Base-by-base conservation (phyloP, 2,113 vertebrate genomes). In the Daubentonia madagascariensis region DNA sequence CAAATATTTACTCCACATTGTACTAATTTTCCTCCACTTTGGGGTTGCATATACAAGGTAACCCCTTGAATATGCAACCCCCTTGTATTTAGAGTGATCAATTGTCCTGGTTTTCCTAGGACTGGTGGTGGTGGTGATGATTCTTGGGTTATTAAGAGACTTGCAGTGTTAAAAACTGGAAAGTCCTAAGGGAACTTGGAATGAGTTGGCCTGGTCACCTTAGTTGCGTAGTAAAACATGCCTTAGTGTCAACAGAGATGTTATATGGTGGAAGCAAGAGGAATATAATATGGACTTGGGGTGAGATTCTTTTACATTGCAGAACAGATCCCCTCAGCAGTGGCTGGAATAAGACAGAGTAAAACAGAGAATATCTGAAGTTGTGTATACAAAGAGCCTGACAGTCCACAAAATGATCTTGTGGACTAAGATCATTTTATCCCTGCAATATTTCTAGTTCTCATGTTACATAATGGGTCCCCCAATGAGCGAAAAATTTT, bases 71-170 rank as follows among this genome's bases (percentile, higher is more conserved):
- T n/a, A n/a, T n/a, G n/a, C 6, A 54, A 2, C 5, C 32, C 63
- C 8, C 0, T 18, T 81, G 10, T 52, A 72, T n/a, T 72, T 67
- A 70, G 1, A 59, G 13, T 81, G 30, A 48, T 65, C n/a, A n/a
- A 17, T 9, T 43, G 0, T 45, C 3, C 18, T 87, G 1, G 0
- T 67, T 85, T 86, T 84, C 37, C 14, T 86, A 37, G 2, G 17
- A 65, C 30, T 81, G 8, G 8, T 0, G 6, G 1, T 30, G n/a
- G 11, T 20, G 3, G 6, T n/a, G 16, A 28, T n/a, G 16, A 28
- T 17, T 48, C 73, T 48, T 28, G 72, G 3, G 0, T 70, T 81
- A 35, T 6, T 23, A 28, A 52, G 22, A 78, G 20, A 48, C 14
- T 65, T 57, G 87, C 32, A 50, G 1, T 75, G 32, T 1, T 78